Conservation (phyloP, 2,113 vertebrate species). For the Nesospiza acunhae region DNA sequence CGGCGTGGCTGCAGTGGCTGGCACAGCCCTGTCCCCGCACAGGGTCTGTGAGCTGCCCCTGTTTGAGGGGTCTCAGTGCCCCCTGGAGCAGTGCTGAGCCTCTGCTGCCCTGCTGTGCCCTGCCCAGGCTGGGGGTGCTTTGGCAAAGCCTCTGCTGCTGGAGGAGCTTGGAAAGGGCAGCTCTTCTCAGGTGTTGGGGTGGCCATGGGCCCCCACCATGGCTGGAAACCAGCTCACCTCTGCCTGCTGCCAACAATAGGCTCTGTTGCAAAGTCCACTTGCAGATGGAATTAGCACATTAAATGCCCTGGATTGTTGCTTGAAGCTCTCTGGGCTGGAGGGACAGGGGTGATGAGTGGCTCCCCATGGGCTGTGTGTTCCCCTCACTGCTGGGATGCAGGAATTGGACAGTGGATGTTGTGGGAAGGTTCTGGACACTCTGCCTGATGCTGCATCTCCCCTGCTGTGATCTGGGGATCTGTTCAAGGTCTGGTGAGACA, state of each 20-base stretch:
- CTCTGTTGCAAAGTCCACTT: background rate
- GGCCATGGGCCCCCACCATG: background rate
- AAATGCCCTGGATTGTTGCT: background rate
- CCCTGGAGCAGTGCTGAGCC: background rate
- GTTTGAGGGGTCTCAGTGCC: rapidly evolving
- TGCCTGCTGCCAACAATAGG: background rate
- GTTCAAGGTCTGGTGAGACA: background rate
- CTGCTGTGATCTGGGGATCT: background rate
- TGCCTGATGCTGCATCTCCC: background rate
- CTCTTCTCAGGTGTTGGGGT: background rate
- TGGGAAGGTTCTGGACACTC: background rate
- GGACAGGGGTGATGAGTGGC: background rate
- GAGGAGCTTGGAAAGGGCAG: background rate
- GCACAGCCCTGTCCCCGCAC: background rate
- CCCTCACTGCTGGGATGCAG: background rate
- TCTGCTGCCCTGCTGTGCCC: background rate
- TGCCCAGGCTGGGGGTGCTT: background rate
- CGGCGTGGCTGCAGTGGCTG: background rate
- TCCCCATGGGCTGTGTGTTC: background rate
- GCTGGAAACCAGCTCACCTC: background rate
- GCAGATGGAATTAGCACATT: background rate
- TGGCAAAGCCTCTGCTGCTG: background rate
- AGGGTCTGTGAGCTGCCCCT: background rate
- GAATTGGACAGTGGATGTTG: background rate
- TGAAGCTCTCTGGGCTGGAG: background rate